Evolutionary conservation across 2,113 vertebrate species (phyloP).

Genomic region (Psittacula cyanocephala): DNA sequence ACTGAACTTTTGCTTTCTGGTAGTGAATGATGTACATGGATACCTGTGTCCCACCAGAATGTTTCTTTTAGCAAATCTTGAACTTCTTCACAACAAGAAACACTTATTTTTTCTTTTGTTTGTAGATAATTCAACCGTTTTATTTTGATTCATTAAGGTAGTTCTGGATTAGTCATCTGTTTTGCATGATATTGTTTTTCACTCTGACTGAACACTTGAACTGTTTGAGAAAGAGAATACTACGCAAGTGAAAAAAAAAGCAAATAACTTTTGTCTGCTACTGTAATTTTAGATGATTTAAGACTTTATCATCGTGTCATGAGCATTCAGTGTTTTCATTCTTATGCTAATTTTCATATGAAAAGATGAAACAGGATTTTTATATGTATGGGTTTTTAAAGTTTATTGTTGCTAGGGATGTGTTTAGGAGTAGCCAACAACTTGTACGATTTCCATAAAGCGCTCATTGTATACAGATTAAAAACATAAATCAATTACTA

Average conservation of each 20-base stretch:
- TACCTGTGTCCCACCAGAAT: neutral
- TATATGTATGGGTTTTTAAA: neutral
- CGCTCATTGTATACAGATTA: neutral
- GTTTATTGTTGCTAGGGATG: neutral
- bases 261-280: neutral
- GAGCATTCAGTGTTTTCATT: neutral
- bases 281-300: neutral
- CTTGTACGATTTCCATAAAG: neutral
- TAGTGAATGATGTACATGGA: neutral
- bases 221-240: neutral
- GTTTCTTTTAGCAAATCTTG: neutral
- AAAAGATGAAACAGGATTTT: neutral
- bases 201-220: neutral
- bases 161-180: neutral
- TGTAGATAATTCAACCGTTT: neutral
- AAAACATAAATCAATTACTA: conserved; percentile 20
- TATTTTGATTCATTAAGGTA: neutral
- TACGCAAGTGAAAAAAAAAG: neutral
- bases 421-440: neutral
- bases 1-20: neutral
- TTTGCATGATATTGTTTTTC: neutral
- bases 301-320: neutral
- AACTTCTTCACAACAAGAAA: neutral
- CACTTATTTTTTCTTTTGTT: neutral
- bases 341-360: neutral